Evolutionary conservation across 1,140 invertebrate genomes (phyloP), one percentile per base, ranked within the genome.

Genomic region (Leptopilina clavipes): DNA sequence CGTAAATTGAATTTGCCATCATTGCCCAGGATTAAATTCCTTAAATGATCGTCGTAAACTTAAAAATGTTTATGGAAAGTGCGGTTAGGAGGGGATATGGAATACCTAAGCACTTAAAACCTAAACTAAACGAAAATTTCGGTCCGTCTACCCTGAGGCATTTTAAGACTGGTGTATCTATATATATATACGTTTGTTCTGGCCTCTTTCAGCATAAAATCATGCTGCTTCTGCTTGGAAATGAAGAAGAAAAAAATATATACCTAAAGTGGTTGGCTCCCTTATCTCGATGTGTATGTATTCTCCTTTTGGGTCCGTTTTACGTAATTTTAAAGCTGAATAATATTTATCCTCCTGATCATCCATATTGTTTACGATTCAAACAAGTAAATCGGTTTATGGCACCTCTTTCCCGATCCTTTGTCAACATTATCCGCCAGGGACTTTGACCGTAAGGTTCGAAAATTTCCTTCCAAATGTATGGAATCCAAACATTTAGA

Each of bases 381-480:
- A 80, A 75, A 70, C 71, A 22, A 70, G 73, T 81, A 86, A 84
- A 87, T 86, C 76, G 77, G 81, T 86, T 85, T 86, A 86, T 79
- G 80, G 79, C 76, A 71, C 74, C 74, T 75, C 72, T 78, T 73
- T 71, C 5, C 17, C n/a, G 73, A 22, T 78, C 71, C 71, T 73
- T 59, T 37, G 37, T 19, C 72, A 52, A 73, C 70, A 75, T 45
- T 52, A 17, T 52, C 48, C n/a, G 5, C 11, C 9, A 74, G 37
- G 7, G 17, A 17, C 52, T 54, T 18, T 17, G 2, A 54, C 52
- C n/a, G 37, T 40, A 40, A 7, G 3, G 2, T 40, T 40, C 5
- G 8, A 40, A 40, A 40, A 40, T 31, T 31, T 31, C 37, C 9
- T 9, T 40, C 37, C 9, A 8, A 40, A 7, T 7, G 8, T 6